Evolutionary conservation across 2,888 invertebrate species (phyloP).

Genomic region (Glyphotaelius pellucidus): DNA sequence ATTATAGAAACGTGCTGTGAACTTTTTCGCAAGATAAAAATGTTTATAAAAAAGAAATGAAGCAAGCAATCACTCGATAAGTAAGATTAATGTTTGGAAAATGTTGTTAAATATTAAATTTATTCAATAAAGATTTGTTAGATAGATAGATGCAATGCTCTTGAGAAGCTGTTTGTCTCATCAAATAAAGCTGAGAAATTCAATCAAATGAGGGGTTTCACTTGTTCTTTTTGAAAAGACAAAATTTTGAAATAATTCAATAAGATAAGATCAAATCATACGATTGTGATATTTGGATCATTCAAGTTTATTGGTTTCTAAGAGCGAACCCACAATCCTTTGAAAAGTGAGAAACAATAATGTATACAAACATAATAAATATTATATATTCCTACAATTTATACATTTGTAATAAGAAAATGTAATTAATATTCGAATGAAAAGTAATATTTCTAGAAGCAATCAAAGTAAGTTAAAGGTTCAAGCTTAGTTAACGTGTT

Average conservation of each 20-base stretch:
- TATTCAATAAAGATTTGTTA: not conserved
- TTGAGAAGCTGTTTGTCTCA: not conserved
- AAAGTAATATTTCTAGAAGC: not conserved
- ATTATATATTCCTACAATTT: not conserved
- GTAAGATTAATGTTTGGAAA: not conserved
- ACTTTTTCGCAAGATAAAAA: not conserved
- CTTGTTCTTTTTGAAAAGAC: not conserved
- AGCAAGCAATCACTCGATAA: not conserved
- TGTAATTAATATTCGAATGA: not conserved
- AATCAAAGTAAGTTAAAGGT: not conserved
- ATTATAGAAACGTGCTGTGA: not conserved
- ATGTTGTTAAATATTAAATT: not conserved
- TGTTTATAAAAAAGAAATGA: not conserved
- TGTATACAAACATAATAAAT: not conserved
- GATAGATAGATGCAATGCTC: not conserved
- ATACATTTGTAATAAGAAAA: not conserved
- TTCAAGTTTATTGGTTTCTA: not conserved
- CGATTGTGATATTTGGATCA: not conserved
- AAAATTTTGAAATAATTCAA: not conserved
- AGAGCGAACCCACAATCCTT: not conserved
- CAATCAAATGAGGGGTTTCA: not conserved
- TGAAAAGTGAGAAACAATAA: not conserved
- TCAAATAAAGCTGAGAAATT: not conserved
- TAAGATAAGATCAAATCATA: not conserved
- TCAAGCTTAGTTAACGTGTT: conserved; percentile 24